Base-by-base conservation (phyloP, 2,113 vertebrate genomes). In the Oreotrochilus melanogaster region DNA sequence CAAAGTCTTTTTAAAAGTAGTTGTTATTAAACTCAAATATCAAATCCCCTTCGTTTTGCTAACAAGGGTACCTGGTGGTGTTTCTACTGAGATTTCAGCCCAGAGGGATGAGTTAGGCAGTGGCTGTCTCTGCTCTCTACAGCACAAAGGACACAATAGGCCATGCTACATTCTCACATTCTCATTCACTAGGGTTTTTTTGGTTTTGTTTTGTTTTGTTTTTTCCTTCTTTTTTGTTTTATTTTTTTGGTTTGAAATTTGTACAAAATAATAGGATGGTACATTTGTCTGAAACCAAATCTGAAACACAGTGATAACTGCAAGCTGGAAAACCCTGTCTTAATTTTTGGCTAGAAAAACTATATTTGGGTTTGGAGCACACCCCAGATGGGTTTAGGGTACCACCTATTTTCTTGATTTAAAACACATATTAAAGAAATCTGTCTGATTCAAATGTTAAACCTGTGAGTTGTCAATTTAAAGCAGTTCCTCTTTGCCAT, bases 21-120 rank as follows among this genome's bases (percentile, higher is more conserved):
- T 87, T 97, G 94, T 88, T 93, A 89, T 92, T 92, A 93, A 96
- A 95, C 83, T 90, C 82, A 93, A 80, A 14, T 88, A 94, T 81
- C 50, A 89, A 95, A 78, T 86, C 27, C 42, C 15, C 60, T 97
- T 90, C 11, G 17, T 86, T 97, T 96, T 92, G 72, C 95, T 96
- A 86, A 76, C 47, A 66, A 42, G 2, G 4, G 58, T 78, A 91
- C 71, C 95, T 93, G 93, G 95, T 81, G 16, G 84, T 93, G 37
- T 42, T 89, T 64, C 88, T 84, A 91, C 57, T 66, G 96, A 87
- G 92, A 83, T 66, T 95, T 89, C 88, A 93, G 88, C 84, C 88
- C 95, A 75, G 88, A 67, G 92, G 94, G 89, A 54, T 3, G 31
- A 57, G 80, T 42, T 65, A 90, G 71, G 72, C 39, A 48, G 61